Base-by-base conservation (phyloP, 2,113 vertebrate genomes). In the Eclectus roratus region DNA sequence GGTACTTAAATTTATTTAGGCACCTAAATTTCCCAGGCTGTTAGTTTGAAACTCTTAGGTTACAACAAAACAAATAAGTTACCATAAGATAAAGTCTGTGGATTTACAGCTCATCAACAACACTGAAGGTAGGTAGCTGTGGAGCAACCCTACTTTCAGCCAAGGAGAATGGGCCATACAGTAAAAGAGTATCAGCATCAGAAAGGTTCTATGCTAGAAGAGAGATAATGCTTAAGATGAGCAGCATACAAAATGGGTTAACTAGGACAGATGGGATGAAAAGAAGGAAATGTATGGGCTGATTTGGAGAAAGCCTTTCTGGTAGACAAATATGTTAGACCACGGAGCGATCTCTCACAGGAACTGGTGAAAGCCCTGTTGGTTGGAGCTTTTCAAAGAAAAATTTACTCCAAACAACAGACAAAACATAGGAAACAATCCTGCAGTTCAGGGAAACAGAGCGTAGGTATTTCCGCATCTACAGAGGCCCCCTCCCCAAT, bases 41-140 rank as follows among this genome's bases (percentile, higher is more conserved):
- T 73, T 84, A 60, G 33, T 69, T n/a, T 87, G 58, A 92, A 96
- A 89, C 61, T 94, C 68, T 90, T 64, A 27, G 12, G 39, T 92
- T 92, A 84, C 69, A 89, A 43, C 17, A 31, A 81, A 79, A 10
- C 89, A 84, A 93, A 60, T 44, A 89, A 86, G 77, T 55, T 65
- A 76, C 33, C 41, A 1, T 31, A 84, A 69, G 44, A 58, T 35
- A 71, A 85, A 81, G n/a, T 37, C 77, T 78, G 46, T 53, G 83
- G 69, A 86, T 81, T 64, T 89, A 63, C 65, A 84, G 61, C 60
- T 71, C 61, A 64, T 44, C 27, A 64, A 37, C 33, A 79, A 3
- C 2, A 6, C 31, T 73, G 37, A 68, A 58, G 61, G 25, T 33
- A 64, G 18, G 43, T 4, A 64, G 69, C 52, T 64, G 60, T 19